Evolutionary conservation across 2,113 vertebrate species (phyloP).

Genomic region (Campylomormyrus numenius): DNA sequence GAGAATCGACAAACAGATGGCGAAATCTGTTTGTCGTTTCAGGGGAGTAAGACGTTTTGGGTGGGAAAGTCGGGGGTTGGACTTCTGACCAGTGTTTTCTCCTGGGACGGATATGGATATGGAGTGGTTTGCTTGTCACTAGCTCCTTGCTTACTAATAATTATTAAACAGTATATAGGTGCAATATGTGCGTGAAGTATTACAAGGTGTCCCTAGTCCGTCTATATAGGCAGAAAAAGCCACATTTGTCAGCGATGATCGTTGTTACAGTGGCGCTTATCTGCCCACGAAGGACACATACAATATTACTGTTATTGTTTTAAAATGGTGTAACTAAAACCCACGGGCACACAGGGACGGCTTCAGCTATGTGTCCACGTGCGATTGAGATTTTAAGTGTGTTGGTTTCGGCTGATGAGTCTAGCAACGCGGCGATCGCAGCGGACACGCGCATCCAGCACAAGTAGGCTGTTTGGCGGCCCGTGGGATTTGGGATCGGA

Average conservation of each 20-base stretch:
- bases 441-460: not conserved
- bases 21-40: not conserved
- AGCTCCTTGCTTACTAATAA: not conserved
- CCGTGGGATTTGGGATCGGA: not conserved
- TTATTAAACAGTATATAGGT: not conserved
- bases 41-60: not conserved
- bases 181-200: not conserved
- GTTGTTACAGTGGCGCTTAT: not conserved
- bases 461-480: not conserved
- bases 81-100: not conserved
- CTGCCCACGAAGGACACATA: not conserved
- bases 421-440: not conserved
- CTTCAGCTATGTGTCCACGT: not conserved
- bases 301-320: not conserved
- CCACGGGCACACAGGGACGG: not conserved
- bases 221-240: not conserved
- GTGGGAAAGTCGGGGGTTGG: not conserved
- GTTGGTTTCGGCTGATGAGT: not conserved
- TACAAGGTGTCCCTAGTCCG: not conserved
- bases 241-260: not conserved
- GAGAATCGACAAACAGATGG: not conserved
- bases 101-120: not conserved
- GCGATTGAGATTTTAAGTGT: not conserved
- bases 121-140: not conserved
- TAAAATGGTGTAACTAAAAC: not conserved